These are phyloP conservation scores for Merodon equestris DNA, from an alignment of 2,888 invertebrate genomes.

Conservation along the genomic window DNA sequence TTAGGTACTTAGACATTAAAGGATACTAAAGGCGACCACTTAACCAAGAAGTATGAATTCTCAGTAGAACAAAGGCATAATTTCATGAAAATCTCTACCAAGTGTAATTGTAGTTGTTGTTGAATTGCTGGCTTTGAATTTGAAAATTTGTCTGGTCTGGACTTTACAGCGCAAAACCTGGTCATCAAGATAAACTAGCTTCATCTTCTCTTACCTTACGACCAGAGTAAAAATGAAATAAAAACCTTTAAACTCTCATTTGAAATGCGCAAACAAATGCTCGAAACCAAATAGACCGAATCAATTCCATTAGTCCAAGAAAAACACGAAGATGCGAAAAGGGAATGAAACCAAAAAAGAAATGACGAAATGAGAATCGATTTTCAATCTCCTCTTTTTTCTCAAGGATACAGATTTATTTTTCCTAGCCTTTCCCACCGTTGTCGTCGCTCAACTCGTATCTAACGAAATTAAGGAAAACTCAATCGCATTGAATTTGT, in stretches of 20 bases:
- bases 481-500: slow-evolving; percentile 63
- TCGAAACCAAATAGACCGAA: slow-evolving; percentile 58
- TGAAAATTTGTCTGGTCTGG: too few relatives aligned
- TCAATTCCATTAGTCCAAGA: slow-evolving; percentile 56
- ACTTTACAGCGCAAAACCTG: too few relatives aligned
- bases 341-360: background rate
- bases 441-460: background rate
- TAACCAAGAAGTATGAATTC: too few relatives aligned
- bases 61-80: too few relatives aligned
- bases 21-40: too few relatives aligned
- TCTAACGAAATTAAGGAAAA: slow-evolving; percentile 59
- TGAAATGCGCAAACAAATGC: slow-evolving; percentile 20
- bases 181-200: too few relatives aligned
- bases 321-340: slow-evolving; percentile 2
- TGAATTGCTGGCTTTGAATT: too few relatives aligned
- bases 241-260: slow-evolving; percentile 5
- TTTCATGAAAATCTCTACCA: too few relatives aligned
- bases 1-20: too few relatives aligned
- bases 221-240: slow-evolving; percentile 1
- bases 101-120: too few relatives aligned
- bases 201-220: too few relatives aligned
- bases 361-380: slow-evolving; percentile 38
- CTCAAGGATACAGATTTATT: slow-evolving; percentile 42
- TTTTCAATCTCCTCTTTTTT: slow-evolving; percentile 40
- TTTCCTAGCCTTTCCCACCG: slow-evolving; percentile 20